Evolutionary conservation across 92 coral and sea anemone genomes (phyloP).

Genomic region (Scolanthus callimorphus): DNA sequence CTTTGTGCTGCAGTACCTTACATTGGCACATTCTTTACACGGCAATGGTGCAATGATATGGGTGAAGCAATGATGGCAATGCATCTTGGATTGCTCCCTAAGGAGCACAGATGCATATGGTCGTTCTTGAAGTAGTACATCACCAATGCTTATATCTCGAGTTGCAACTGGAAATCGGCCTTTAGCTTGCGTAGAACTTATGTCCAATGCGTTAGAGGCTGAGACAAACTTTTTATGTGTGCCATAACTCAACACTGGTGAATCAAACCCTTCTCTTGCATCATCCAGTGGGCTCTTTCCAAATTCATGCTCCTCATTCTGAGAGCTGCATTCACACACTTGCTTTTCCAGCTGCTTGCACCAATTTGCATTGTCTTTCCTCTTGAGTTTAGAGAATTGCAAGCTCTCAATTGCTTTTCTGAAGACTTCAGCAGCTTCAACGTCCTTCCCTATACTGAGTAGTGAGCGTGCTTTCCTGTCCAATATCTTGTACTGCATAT

Average conservation of each 20-base stretch:
- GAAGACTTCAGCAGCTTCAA: conserved; percentile 46
- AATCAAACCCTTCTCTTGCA: conserved; percentile 12
- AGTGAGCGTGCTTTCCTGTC: conserved; percentile 83
- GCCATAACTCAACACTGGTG: conserved; percentile 32
- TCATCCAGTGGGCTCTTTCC: neutral
- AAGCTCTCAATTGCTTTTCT: conserved; percentile 46
- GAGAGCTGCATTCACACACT: conserved; percentile 13
- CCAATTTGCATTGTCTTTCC: conserved; percentile 48
- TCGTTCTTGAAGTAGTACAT: conserved; percentile 76
- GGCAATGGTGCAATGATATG: conserved; percentile 60
- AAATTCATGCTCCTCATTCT: neutral
- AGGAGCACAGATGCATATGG: conserved; percentile 95
- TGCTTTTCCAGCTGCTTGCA: conserved; percentile 54
- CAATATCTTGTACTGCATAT: conserved; percentile 60
- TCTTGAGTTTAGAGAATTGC: conserved; percentile 48
- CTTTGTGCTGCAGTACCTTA: conserved; percentile 64
- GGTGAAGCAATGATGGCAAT: conserved; percentile 83
- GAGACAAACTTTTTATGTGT: conserved; percentile 37
- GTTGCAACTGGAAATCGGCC: conserved; percentile 84
- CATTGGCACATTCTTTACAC: conserved; percentile 75
- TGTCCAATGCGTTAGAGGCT: conserved; percentile 59
- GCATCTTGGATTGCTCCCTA: conserved; percentile 53
- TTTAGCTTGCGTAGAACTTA: conserved; percentile 16
- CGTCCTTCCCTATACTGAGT: conserved; percentile 25
- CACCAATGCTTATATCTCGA: conserved; percentile 78